These are phyloP conservation scores for Marasmarcha lunaedactyla DNA, from an alignment of 2,888 invertebrate genomes.

Conservation along the genomic window DNA sequence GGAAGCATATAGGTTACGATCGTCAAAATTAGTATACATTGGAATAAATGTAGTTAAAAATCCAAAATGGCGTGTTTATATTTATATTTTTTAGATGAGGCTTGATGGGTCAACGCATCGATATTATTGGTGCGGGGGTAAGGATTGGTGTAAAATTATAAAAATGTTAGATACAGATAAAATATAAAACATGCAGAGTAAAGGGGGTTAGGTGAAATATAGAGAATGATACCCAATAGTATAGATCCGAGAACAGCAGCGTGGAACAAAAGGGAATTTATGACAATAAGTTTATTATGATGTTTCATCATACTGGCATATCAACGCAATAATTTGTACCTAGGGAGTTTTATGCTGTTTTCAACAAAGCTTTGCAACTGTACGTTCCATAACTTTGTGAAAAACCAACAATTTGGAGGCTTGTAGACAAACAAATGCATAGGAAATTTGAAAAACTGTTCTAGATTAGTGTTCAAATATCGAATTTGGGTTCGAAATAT, in stretches of 20 bases:
- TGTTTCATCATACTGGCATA: too few relatives aligned
- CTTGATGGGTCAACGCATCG: conserved; percentile 58
- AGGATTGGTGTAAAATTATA: too few relatives aligned
- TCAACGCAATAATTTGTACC: background rate
- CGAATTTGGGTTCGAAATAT: too few relatives aligned
- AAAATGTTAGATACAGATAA: conserved; percentile 15
- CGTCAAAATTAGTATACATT: conserved; percentile 11
- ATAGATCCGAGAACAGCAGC: conserved; percentile 62
- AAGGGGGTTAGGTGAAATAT: conserved; percentile 2
- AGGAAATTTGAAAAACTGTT: too few relatives aligned
- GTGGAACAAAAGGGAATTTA: conserved; percentile 54
- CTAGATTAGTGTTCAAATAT: too few relatives aligned
- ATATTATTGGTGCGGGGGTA: conserved; percentile 54
- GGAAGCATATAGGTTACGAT: conserved; percentile 31
- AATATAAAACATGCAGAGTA: conserved; percentile 26
- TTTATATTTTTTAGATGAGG: conserved; percentile 64
- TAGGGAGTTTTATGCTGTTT: too few relatives aligned
- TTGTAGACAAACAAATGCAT: too few relatives aligned
- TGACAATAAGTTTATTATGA: conserved; percentile 48
- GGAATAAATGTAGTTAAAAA: conserved; percentile 24
- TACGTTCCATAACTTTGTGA: too few relatives aligned
- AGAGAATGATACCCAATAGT: conserved; percentile 44
- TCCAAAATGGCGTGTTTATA: conserved; percentile 62
- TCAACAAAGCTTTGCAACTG: too few relatives aligned
- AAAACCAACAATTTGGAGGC: too few relatives aligned